Evolutionary conservation across 2,113 vertebrate species (phyloP), one percentile per base, ranked within the genome.

Genomic region (Etheostoma cragini): DNA sequence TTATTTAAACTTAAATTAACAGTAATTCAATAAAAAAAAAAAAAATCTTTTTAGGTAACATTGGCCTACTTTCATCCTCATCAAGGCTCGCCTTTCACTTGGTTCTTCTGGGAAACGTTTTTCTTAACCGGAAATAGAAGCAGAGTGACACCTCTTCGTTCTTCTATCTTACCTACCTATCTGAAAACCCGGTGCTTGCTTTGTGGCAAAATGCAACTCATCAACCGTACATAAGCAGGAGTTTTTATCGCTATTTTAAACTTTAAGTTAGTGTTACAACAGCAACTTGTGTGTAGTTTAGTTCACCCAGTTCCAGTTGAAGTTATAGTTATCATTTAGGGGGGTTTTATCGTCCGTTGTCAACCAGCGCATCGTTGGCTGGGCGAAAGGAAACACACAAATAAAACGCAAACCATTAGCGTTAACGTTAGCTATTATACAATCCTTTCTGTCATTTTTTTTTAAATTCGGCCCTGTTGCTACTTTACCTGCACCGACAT

Each of bases 401-500:
- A 66, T 19, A 42, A 30, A 42, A 15, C 13, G 21, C 1, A 63
- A 58, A 42, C 6, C 54, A 22, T 35, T 47, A 65, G 63, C 42
- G 16, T 33, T 30, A 42, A 42, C 38, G 38, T 42, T 42, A 42
- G 38, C 38, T 42, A 42, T 11, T 33, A 46, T 26, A 66, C 0
- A 35, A 24, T 6, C 19, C 0, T 47, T 4, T 46, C 14, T 19
- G 12, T 68, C 1, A 7, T 33, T 57, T 46, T 11, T 42, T 42
- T 42, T 42, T 45, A 22, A 8, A 16, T 24, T 53, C 10, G 13
- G 19, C 6, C 35, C 21, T 46, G 24, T 58, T 50, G 8, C 53
- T 72, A 5, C 8, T 8, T 45, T 72, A 5, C 8, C 21, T 67
- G 26, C 47, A 7, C 24, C 11, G 72, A 79, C 82, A 98, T 97